Evolutionary conservation across 2,888 invertebrate species (phyloP).

Genomic region (Nomada hirtipes): DNA sequence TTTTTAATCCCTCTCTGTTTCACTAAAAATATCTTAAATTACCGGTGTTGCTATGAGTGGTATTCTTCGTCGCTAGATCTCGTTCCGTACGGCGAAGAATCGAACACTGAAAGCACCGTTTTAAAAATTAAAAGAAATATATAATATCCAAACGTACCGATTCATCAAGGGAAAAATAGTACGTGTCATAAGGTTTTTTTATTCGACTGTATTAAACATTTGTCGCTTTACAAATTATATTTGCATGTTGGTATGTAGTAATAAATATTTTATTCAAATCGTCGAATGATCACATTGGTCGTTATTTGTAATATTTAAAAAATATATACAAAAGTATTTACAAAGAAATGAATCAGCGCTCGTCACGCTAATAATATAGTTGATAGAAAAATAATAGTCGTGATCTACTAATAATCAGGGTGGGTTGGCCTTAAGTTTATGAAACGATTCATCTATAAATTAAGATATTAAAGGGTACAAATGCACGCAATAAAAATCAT

Average conservation of each 20-base stretch:
- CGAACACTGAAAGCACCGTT: neutral
- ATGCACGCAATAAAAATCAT: constrained; percentile 3
- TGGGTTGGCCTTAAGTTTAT: constrained; percentile 16
- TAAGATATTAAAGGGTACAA: neutral
- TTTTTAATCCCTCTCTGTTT: constrained; percentile 14
- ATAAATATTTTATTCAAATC: constrained; percentile 75
- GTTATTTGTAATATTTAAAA: constrained; percentile 69
- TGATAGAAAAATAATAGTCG: constrained; percentile 74
- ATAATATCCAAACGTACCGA: neutral
- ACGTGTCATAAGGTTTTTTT: constrained; percentile 6
- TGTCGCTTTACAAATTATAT: constrained; percentile 26
- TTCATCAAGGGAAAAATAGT: neutral
- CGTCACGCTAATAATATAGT: constrained; percentile 52
- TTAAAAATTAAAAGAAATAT: neutral
- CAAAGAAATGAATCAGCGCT: constrained; percentile 70
- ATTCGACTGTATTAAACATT: neutral
- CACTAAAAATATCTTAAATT: constrained; percentile 32
- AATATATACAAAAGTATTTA: constrained; percentile 79
- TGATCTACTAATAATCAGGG: constrained; percentile 28
- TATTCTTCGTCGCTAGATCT: constrained; percentile 6
- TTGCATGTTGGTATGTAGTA: constrained; percentile 45
- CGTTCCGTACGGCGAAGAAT: neutral
- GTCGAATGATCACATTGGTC: constrained; percentile 71
- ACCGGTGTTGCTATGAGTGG: constrained; percentile 11
- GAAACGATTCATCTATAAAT: constrained; percentile 20